Conservation (phyloP, 2,113 vertebrate genomes). For the Daphoenositta chrysoptera region DNA sequence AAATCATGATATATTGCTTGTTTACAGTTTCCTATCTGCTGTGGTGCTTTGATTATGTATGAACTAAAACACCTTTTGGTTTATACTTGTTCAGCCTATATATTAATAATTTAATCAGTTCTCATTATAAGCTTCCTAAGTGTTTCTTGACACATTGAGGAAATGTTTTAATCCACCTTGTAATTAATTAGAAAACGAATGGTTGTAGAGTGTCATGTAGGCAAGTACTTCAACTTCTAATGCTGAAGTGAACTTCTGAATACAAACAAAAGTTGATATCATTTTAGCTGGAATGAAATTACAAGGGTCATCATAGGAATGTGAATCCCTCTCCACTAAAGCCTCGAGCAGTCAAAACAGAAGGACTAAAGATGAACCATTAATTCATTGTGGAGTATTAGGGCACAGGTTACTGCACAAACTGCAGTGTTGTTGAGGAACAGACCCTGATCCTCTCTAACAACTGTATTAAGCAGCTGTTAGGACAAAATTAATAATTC, state of each 20-base stretch:
- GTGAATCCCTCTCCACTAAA: neutral
- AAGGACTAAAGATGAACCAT: neutral
- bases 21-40: neutral
- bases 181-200: neutral
- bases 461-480: neutral
- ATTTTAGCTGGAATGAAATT: neutral
- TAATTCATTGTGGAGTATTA: neutral
- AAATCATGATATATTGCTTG: neutral
- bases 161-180: neutral
- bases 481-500: neutral
- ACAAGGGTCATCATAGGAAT: neutral
- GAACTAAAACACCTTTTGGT: neutral
- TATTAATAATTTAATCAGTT: neutral
- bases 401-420: neutral
- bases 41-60: neutral
- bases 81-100: neutral
- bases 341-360: neutral
- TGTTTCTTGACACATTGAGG: neutral
- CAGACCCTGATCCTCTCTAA: neutral
- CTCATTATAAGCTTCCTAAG: neutral
- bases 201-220: fast-evolving
- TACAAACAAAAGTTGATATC: neutral
- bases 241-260: neutral
- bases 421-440: neutral
- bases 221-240: neutral